Evolutionary conservation across 1,140 invertebrate genomes (phyloP).

Genomic region (Plectrocnemia conspersa): DNA sequence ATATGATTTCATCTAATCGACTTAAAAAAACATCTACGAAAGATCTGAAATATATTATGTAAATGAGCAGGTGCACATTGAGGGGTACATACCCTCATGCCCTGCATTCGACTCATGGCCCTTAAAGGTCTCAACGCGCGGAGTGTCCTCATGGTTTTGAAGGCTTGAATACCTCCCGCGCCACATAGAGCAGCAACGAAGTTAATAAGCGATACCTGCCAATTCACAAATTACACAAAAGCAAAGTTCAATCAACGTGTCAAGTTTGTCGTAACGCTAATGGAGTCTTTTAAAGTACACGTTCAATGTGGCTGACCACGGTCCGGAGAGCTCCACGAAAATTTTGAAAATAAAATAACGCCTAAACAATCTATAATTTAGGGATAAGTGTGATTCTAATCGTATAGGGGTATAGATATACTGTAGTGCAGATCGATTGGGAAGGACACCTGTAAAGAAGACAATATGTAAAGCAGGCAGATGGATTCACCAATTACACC

Average conservation of each 20-base stretch:
- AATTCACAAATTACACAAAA: slow-evolving; percentile 34
- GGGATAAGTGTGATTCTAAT: too few species aligned
- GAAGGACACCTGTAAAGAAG: too few species aligned
- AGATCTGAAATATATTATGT: background rate
- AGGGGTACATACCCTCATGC: slow-evolving; percentile 89
- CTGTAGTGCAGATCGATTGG: too few species aligned
- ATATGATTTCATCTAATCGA: background rate
- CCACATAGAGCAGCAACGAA: slow-evolving; percentile 90
- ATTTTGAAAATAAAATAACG: background rate
- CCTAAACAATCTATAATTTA: too few species aligned
- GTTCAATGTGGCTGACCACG: too few species aligned
- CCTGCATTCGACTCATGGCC: slow-evolving; percentile 96
- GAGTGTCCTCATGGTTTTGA: slow-evolving; percentile 96
- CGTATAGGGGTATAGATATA: too few species aligned
- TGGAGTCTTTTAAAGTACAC: too few species aligned
- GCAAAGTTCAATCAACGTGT: too few species aligned
- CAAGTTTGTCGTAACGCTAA: too few species aligned
- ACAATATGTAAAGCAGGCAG: background rate
- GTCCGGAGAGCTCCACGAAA: too few species aligned
- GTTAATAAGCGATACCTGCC: slow-evolving; percentile 93
- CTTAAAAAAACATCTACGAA: background rate
- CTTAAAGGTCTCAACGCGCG: slow-evolving; percentile 90
- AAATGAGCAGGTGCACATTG: slow-evolving; percentile 15
- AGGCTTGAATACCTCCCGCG: slow-evolving; percentile 93
- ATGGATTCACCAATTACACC: slow-evolving; percentile 1